Conservation (phyloP, 2,797 vertebrate species). For the Eulemur rubriventer region DNA sequence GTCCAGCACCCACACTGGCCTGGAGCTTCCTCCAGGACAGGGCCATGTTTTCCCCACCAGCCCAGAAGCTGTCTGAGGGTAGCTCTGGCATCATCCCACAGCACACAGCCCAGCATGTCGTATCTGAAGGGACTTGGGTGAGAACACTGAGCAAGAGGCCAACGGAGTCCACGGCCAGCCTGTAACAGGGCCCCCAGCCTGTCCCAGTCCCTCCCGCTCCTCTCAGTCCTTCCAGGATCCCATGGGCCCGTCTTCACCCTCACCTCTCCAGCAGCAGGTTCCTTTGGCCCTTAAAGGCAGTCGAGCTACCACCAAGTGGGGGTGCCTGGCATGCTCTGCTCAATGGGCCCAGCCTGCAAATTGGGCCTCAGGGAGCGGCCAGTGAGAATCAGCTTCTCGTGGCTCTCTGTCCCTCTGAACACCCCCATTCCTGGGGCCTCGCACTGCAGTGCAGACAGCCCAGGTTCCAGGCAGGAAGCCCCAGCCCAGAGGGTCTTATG, state of each 20-base stretch:
- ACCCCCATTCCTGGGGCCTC: background rate
- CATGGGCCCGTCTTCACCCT: background rate
- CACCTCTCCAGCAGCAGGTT: background rate
- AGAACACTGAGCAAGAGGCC: background rate
- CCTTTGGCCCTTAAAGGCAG: background rate
- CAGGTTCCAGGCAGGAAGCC: background rate
- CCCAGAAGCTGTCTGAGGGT: background rate
- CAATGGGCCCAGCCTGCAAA: background rate
- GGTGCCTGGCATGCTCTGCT: background rate
- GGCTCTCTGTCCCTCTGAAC: background rate
- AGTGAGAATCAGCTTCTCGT: background rate
- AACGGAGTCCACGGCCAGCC: background rate
- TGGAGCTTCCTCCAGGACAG: background rate
- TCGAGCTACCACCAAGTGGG: background rate
- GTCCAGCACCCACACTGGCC: background rate
- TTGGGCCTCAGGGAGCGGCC: background rate
- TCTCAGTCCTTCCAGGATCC: background rate
- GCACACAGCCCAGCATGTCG: background rate
- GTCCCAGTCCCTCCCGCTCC: fast-evolving
- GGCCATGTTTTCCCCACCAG: background rate
- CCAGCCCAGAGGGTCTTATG: background rate
- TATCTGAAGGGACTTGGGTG: background rate
- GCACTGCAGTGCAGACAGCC: background rate
- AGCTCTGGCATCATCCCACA: background rate
- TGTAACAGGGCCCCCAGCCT: background rate